These are phyloP conservation scores for Aurelia coerulea DNA, from an alignment of 30 jellyfish, hydroid and myxozoan species.

Conservation along the genomic window DNA sequence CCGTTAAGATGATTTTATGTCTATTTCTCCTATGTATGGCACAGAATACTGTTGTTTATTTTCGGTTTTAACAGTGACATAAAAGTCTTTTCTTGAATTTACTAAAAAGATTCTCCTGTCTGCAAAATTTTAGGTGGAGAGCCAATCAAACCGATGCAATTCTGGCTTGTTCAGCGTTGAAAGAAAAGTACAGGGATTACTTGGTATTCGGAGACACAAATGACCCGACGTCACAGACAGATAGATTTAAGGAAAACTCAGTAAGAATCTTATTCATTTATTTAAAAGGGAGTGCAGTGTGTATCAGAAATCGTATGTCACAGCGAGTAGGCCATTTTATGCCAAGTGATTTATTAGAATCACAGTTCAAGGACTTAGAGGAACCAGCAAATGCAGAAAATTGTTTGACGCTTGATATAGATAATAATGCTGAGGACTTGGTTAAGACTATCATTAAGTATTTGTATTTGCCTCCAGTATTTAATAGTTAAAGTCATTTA, in stretches of 20 bases:
- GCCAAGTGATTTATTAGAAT: conserved; percentile 30
- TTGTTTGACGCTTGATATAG: conserved; percentile 8
- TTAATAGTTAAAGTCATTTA: too few species aligned
- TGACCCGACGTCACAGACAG: neutral
- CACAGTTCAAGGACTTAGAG: conserved; percentile 56
- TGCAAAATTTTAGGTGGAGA: conserved; percentile 6
- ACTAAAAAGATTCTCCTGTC: neutral
- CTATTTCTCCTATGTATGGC: too few species aligned
- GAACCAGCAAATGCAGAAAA: conserved; percentile 43
- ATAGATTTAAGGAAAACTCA: neutral
- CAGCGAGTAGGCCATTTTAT: conserved; percentile 49
- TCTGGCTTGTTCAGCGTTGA: conserved; percentile 67
- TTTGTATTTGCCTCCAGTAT: too few species aligned
- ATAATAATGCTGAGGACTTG: neutral
- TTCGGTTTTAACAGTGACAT: too few species aligned
- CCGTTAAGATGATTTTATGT: too few species aligned
- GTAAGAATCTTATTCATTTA: conserved; percentile 4
- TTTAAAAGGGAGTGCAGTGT: conserved; percentile 25
- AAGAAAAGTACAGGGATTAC: conserved; percentile 34
- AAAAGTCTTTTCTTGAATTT: too few species aligned
- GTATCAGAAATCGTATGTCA: conserved; percentile 24
- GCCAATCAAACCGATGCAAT: neutral
- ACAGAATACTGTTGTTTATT: too few species aligned
- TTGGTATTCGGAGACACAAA: neutral
- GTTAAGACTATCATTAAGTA: too few species aligned